These are phyloP conservation scores for Rattus rattus DNA, from an alignment of 2,113 vertebrate species.

Conservation along the genomic window DNA sequence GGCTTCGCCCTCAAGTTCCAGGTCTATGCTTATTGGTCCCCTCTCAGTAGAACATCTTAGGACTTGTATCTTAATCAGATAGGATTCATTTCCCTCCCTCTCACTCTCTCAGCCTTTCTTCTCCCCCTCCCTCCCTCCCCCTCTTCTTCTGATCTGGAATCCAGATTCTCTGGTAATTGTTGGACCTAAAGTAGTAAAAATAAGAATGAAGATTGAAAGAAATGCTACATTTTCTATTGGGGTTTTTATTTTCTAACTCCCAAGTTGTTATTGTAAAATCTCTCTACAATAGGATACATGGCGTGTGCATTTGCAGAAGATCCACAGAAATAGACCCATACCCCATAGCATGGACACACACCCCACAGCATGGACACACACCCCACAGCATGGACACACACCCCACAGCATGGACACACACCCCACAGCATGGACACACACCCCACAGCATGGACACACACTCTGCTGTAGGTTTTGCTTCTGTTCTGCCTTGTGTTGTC, in stretches of 20 bases:
- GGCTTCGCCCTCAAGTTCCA: neutral
- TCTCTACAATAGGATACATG: neutral
- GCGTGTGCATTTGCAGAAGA: neutral
- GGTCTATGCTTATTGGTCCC: neutral
- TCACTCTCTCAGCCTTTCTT: neutral
- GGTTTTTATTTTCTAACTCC: neutral
- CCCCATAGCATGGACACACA: neutral
- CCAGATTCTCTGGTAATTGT: neutral
- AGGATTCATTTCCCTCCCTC: neutral
- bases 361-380: neutral
- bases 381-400: neutral
- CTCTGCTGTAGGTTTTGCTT: neutral
- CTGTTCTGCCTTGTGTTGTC: neutral
- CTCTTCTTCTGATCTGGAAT: neutral
- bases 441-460: no score
- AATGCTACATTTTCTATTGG: neutral
- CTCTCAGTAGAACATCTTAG: accelerated
- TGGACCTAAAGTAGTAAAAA: neutral
- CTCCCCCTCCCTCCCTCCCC: accelerated
- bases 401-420: no score
- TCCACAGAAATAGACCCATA: neutral
- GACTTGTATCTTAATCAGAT: neutral
- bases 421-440: neutral
- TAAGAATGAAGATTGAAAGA: neutral
- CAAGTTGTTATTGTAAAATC: neutral